Base-by-base conservation (phyloP, 1,140 invertebrate species). In the Leptoteleia sp. region DNA sequence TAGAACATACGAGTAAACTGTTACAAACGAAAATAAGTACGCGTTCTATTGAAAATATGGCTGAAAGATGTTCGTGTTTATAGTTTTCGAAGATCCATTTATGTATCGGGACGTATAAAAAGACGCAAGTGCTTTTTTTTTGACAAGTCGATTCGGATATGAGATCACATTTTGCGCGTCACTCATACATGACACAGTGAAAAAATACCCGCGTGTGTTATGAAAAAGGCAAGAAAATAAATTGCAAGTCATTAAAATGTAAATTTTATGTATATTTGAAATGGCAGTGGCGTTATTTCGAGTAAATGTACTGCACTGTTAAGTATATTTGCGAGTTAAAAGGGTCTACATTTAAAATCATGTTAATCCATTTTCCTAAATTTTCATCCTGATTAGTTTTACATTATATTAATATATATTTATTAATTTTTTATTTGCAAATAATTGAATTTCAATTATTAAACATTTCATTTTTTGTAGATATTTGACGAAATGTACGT, bases 261-360 rank as follows among this genome's bases (percentile, higher is more conserved):
- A 62, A 47, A 72, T 72, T 71, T 62, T 48, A 55, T 72, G 57
- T 61, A 55, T 64, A 57, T 55, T 73, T 55, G 22, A 57, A 62
- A 72, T 54, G 12, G 47, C 45, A 61, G 38, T 35, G 27, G 31
- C 55, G 38, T 29, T 62, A 70, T 61, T 54, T 29, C 33, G 47
- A 43, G 40, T 38, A 59, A 70, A 59, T 72, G 48, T 19, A 37
- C 12, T 27, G 43, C 42, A 35, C 35, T 15, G 25, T 29, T 65
- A 50, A 50, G 42, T 57, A 31, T 42, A 65, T 75, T 65, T 35
- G 38, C 22, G 29, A 64, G 12, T 11, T 11, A 37, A 55, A 62
- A 45, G 16, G 35, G 40, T 42, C 38, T 17, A 27, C 31, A 35
- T 27, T 19, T 33, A 42, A 68, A 22, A 47, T 22, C 40, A 68